Conservation (phyloP, 2,797 vertebrate species). For the Pseudotriccus pelzelni region DNA sequence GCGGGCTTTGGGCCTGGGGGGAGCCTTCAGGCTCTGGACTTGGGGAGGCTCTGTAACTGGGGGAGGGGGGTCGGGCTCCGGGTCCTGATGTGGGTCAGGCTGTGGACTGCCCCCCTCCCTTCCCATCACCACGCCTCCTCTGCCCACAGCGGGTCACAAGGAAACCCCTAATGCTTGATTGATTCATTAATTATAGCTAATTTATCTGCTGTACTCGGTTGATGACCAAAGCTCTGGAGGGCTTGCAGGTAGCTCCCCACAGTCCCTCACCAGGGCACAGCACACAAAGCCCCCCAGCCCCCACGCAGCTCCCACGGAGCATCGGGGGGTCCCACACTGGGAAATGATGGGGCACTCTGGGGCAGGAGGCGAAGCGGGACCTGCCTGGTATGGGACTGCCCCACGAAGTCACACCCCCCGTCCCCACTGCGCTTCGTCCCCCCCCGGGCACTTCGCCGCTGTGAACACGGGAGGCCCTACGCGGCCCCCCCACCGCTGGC, state of each 20-base stretch:
- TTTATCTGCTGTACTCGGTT: background rate
- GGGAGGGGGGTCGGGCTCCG: background rate
- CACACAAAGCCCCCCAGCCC: background rate
- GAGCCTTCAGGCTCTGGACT: background rate
- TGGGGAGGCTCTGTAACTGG: background rate
- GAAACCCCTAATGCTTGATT: background rate
- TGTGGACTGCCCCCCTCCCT: background rate
- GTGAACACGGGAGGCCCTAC: background rate
- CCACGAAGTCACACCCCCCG: fast-evolving
- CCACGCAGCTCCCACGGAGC: background rate
- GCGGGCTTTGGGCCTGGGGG: background rate
- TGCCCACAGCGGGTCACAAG: background rate
- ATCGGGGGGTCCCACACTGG: fast-evolving
- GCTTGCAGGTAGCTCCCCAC: background rate
- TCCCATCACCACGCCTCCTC: background rate
- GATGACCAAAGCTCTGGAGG: background rate
- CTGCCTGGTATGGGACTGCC: background rate
- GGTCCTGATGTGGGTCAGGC: background rate
- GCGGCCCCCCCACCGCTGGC: background rate
- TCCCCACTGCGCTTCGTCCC: background rate
- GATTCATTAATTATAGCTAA: background rate
- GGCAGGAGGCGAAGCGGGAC: background rate
- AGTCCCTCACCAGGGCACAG: fast-evolving
- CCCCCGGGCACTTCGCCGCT: background rate
- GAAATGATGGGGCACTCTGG: too few species aligned